Percentiles rank a stretch among this genome's conserved stretches.
These are phyloP conservation scores for Lepus townsendii DNA, from an alignment of 2,797 vertebrate species.

Conservation along the genomic window DNA sequence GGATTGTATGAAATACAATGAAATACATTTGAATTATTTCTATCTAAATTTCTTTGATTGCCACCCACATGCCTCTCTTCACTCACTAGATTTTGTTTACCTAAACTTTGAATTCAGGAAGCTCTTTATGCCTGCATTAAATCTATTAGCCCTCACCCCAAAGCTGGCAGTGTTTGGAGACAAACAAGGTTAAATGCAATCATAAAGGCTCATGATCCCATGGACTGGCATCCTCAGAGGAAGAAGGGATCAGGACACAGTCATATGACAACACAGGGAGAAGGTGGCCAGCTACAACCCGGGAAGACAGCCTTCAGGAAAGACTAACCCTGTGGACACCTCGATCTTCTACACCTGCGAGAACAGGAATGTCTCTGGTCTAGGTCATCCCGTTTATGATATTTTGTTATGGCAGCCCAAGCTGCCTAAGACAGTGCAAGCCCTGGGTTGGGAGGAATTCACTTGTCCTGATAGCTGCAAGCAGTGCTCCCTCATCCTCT, in stretches of 20 bases:
- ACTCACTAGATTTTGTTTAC: not conserved
- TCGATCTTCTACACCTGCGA: not conserved
- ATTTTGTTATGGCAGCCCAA: no score
- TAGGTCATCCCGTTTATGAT: no score
- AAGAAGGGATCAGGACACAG: not conserved
- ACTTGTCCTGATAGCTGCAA: no score
- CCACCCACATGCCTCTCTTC: not conserved
- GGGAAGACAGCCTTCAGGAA: not conserved
- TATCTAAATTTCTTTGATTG: not conserved
- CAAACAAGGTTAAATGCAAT: not conserved
- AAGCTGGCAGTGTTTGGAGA: not conserved
- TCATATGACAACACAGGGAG: not conserved
- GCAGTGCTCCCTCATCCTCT: no score
- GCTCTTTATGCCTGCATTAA: not conserved
- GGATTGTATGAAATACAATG: not conserved
- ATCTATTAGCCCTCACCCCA: not conserved
- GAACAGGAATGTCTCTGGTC: no score
- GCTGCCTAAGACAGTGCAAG: no score
- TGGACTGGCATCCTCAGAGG: not conserved
- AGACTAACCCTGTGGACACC: not conserved
- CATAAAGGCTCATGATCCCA: not conserved
- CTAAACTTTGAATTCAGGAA: not conserved
- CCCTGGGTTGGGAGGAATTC: no score
- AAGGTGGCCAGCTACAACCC: not conserved
- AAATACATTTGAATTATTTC: not conserved